These are phyloP conservation scores for Drosophila pallidifrons DNA, from an alignment of 1,140 invertebrate genomes.

Conservation along the genomic window DNA sequence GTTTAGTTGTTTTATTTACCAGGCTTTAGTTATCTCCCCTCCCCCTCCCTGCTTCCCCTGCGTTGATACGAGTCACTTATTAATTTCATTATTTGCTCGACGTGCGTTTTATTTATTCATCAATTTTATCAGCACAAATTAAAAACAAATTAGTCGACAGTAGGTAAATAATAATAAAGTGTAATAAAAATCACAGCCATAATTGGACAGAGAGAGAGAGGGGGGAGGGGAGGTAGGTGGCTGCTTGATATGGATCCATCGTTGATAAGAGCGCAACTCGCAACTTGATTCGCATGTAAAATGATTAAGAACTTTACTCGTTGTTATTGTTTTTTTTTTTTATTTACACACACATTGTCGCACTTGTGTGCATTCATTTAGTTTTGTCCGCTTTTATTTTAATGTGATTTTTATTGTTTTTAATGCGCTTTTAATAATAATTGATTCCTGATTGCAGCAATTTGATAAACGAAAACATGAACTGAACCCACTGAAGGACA, in stretches of 20 bases:
- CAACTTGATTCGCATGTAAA: slow-evolving; percentile 61
- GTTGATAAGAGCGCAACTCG: slow-evolving; percentile 52
- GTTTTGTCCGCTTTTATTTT: slow-evolving; percentile 31
- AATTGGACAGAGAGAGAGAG: not conserved
- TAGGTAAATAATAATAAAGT: slow-evolving; percentile 82
- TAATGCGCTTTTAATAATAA: slow-evolving; percentile 80
- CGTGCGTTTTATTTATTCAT: slow-evolving; percentile 76
- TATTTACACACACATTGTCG: not conserved
- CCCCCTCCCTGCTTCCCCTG: slow-evolving; percentile 1
- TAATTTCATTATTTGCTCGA: slow-evolving; percentile 76
- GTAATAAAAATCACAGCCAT: slow-evolving; percentile 75
- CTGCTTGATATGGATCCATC: slow-evolving; percentile 55
- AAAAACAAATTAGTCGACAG: slow-evolving; percentile 83
- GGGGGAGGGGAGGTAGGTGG: not conserved
- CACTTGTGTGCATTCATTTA: not conserved
- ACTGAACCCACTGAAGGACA: slow-evolving; percentile 24
- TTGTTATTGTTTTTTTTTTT: slow-evolving; percentile 64
- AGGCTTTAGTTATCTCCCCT: not conserved
- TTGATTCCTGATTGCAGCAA: slow-evolving; percentile 72
- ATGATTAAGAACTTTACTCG: slow-evolving; percentile 53
- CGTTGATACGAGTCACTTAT: slow-evolving; percentile 49
- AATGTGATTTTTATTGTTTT: slow-evolving; percentile 80
- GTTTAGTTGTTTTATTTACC: slow-evolving; percentile 34
- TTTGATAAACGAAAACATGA: slow-evolving; percentile 53
- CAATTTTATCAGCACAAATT: slow-evolving; percentile 81